Percentiles rank a stretch among this genome's conserved stretches.
Evolutionary conservation across 2,113 vertebrate species (phyloP).

Genomic region (Circaetus gallicus): DNA sequence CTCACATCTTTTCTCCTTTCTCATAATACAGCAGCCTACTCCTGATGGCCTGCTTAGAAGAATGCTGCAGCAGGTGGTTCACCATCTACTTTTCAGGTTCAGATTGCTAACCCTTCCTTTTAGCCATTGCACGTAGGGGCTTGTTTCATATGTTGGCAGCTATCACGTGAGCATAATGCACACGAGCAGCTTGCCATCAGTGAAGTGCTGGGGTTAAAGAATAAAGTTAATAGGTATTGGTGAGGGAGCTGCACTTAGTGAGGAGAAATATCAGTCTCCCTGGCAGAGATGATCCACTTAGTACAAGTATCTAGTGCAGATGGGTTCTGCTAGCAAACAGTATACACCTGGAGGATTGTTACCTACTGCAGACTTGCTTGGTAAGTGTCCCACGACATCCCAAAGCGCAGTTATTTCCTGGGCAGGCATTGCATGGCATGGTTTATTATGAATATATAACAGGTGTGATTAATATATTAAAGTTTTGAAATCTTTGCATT

Average conservation of each 20-base stretch:
- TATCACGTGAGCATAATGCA: background rate
- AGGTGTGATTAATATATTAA: background rate
- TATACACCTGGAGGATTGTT: background rate
- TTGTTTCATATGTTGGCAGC: background rate
- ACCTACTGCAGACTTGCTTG: background rate
- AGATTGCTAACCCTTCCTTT: background rate
- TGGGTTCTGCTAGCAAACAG: background rate
- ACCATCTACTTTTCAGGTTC: background rate
- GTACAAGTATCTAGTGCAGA: background rate
- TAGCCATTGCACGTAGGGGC: fast-evolving
- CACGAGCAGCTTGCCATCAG: background rate
- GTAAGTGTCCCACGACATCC: background rate
- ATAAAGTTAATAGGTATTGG: background rate
- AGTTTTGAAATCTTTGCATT: background rate
- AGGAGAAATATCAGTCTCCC: background rate
- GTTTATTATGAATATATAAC: background rate
- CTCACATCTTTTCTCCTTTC: background rate
- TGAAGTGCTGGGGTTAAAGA: background rate
- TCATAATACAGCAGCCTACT: background rate
- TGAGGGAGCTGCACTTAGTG: background rate
- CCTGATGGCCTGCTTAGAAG: background rate
- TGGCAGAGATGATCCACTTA: background rate
- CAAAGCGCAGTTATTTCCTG: background rate
- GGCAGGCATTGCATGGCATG: slow-evolving; percentile 20
- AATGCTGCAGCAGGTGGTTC: background rate